Percentiles rank a stretch among this genome's conserved stretches.
These are phyloP conservation scores for Eulithis prunata DNA, from an alignment of 2,888 invertebrate species.

Conservation along the genomic window DNA sequence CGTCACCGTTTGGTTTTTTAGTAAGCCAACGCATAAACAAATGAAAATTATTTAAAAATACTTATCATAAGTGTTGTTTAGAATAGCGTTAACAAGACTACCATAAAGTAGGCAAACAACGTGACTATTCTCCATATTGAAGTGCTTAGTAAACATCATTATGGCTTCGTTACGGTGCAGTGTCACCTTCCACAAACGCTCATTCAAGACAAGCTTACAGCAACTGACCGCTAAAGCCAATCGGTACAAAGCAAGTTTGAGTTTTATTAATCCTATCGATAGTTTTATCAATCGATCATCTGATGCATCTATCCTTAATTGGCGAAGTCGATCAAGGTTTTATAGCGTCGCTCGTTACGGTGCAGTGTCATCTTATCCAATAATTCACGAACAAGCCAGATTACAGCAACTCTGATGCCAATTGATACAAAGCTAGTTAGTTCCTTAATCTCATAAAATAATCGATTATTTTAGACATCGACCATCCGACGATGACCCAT, in stretches of 20 bases:
- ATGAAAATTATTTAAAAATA: conserved; percentile 25
- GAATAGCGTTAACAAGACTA: conserved; percentile 29
- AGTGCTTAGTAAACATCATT: conserved; percentile 50
- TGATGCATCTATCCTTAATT: too few species aligned
- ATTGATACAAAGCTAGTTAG: too few species aligned
- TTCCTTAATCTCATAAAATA: too few species aligned
- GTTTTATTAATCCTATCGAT: too few species aligned
- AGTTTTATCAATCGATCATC: too few species aligned
- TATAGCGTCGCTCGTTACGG: too few species aligned
- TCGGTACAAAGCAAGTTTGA: not conserved
- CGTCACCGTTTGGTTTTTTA: not conserved
- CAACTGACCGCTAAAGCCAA: conserved; percentile 2
- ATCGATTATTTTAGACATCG: too few species aligned
- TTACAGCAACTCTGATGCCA: too few species aligned
- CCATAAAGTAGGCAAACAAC: conserved; percentile 37
- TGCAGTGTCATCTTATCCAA: too few species aligned
- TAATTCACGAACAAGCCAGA: too few species aligned
- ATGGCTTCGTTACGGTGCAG: conserved; percentile 32
- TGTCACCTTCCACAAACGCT: conserved; percentile 18
- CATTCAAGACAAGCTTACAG: conserved; percentile 5
- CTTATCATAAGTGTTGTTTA: conserved; percentile 27
- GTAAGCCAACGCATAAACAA: conserved; percentile 2
- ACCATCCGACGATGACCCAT: too few species aligned
- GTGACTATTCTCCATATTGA: conserved; percentile 42
- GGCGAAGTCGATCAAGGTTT: too few species aligned